Evolutionary conservation across 2,888 invertebrate genomes (phyloP), one percentile per base, ranked within the genome.

Genomic region (Thecophora atra): DNA sequence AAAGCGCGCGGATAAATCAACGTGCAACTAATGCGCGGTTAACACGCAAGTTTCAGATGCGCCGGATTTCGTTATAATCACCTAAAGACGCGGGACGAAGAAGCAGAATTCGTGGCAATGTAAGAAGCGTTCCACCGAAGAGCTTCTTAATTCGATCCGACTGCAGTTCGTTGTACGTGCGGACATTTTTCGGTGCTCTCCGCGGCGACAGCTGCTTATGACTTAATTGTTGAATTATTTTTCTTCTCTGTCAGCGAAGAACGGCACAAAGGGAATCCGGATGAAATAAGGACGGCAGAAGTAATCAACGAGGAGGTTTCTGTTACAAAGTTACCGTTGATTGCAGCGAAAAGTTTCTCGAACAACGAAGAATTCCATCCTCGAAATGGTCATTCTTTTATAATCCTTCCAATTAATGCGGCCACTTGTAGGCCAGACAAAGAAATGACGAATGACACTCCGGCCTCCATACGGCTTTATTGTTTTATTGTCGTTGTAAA

Each of bases 1-100:
- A 60, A 69, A 69, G 60, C 60, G 47, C 47, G 30, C 47, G 62
- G 47, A 60, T 69, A 69, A 69, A 69, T 69, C 69, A 69, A 47
- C 69, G 47, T 58, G 51, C 69, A 60, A 69, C 69, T 69, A 69
- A 69, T 69, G 69, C 60, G 60, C 69, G 47, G 69, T 60, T 60
- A 69, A 69, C 69, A 69, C 69, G 69, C 69, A 60, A 62, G 21
- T 51, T 69, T 69, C 60, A 60, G 60, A 69, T 69, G 17, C 60
- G 51, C 47, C 60, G 51, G 51, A 69, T 60, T 69, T 67, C 69
- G 17, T 21, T 60, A 47, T 44, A 30, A 62, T 56, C 47, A 69
- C 47, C 60, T 21, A 44, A 17, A n/a, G 37, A 3, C 24, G 15
- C 21, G 8, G 28, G 30, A 17, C 28, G 54, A n/a, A 8, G 42